Evolutionary conservation across 2,113 vertebrate genomes (phyloP), one percentile per base, ranked within the genome.

Genomic region (Todiramphus chloris): DNA sequence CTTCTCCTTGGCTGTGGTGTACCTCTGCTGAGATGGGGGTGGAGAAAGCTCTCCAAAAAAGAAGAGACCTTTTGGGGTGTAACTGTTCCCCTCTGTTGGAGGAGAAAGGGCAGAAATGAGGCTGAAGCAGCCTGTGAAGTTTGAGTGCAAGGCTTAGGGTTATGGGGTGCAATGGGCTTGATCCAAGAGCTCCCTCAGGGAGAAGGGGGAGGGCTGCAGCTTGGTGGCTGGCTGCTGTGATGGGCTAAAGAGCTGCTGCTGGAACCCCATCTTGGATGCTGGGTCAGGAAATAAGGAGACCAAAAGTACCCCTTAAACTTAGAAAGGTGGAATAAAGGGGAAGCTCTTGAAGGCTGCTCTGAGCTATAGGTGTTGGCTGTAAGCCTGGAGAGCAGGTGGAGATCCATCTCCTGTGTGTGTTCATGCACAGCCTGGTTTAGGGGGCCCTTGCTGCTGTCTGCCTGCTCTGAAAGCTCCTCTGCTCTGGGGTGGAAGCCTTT

Each of bases 111-210:
- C 24, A 20, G n/a, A 62, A 17, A 10, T 30, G 23, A 56, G 19
- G 39, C 15, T 72, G 48, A 46, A 68, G 58, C 9, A 41, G 51
- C 1, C 7, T 25, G 16, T 51, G n/a, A 28, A 17, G 37, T 20
- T 16, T 76, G 53, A 18, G 30, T 8, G 5, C 13, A 15, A 11
- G 55, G 25, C 4, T 74, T 44, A n/a, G 59, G 19, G 39, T 10
- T 11, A 0, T 31, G 35, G 11, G 20, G 6, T 43, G 1, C 25
- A 9, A 16, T 0, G 70, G 60, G 7, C 9, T 16, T 39, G 37
- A 78, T 59, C 5, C 5, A 12, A 39, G 30, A 41, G 12, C 37
- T 1, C 35, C 4, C 8, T 46, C 33, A 48, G 31, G 16, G 46
- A 62, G 31, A 27, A 58, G 56, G 44, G 28, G 19, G 5, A 10